Percentiles rank a stretch among this genome's conserved stretches.
Evolutionary conservation across 2,113 vertebrate genomes (phyloP).

Genomic region (Eupsittula cactorum): DNA sequence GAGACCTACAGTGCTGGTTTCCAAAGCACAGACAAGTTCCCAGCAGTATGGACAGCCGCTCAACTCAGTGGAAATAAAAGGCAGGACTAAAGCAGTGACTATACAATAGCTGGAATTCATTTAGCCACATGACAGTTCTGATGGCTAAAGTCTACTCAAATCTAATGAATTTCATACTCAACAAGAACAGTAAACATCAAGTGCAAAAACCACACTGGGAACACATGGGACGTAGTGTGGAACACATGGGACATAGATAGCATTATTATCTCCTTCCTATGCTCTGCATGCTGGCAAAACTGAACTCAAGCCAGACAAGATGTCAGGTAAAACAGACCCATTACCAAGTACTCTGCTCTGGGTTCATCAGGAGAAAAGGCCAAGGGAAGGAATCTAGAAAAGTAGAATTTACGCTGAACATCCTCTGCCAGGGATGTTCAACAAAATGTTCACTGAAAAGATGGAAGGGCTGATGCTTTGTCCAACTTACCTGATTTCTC

Average conservation of each 20-base stretch:
- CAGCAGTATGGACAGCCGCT: neutral
- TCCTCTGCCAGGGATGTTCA: neutral
- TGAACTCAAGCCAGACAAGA: neutral
- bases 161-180: neutral
- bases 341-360: neutral
- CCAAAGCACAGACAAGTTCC: neutral
- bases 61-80: neutral
- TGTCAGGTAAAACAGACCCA: neutral
- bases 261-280: neutral
- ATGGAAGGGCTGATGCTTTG: neutral
- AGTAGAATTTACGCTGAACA: neutral
- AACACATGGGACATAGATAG: neutral
- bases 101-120: neutral
- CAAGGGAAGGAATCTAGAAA: neutral
- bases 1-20: neutral
- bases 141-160: neutral
- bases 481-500: constrained; percentile 88
- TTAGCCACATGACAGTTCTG: neutral
- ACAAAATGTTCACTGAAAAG: neutral
- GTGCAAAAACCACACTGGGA: neutral
- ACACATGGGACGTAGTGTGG: neutral
- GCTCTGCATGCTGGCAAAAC: neutral
- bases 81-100: neutral
- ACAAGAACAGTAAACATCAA: neutral
- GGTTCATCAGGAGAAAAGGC: neutral